A percentile compares a stretch with the other conserved stretches of the same genome.
phyloP scores from a whole-genome alignment of 2,888 invertebrate species.

The Kuschelorhynchus macadamiae region DNA sequence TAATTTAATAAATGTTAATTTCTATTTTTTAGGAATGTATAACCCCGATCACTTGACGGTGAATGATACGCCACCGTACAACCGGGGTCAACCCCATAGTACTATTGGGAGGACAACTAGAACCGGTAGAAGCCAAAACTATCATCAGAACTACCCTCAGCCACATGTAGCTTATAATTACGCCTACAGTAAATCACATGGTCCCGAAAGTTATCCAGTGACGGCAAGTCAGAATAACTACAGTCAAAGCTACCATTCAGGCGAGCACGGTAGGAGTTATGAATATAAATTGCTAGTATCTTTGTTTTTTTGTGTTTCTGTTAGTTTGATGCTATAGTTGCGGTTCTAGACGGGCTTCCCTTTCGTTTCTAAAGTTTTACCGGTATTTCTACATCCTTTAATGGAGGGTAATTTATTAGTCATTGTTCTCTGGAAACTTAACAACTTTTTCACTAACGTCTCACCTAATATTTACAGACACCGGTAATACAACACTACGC shows the following conservation, averaged over 20 bases:
- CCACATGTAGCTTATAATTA: conserved; percentile 66
- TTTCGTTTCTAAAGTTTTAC: not conserved
- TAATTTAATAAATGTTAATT: too few relatives aligned
- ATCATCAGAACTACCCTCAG: conserved; percentile 41
- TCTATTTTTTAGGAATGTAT: conserved; percentile 64
- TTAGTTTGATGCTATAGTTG: too few relatives aligned
- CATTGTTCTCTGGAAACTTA: too few relatives aligned
- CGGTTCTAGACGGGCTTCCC: too few relatives aligned
- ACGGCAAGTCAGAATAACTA: conserved; percentile 60
- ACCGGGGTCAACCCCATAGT: conserved; percentile 61
- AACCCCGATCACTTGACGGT: conserved; percentile 66
- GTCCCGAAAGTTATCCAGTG: conserved; percentile 60
- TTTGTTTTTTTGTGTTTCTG: too few relatives aligned
- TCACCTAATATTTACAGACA: too few relatives aligned
- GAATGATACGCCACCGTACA: conserved; percentile 63
- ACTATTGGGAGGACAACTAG: conserved; percentile 43
- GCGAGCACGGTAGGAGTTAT: conserved; percentile 33
- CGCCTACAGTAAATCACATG: conserved; percentile 72
- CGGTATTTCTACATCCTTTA: not conserved
- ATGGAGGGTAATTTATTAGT: too few relatives aligned
- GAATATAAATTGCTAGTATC: too few relatives aligned
- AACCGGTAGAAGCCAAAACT: conserved; percentile 27
- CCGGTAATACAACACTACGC: too few relatives aligned
- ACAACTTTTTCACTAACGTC: too few relatives aligned
- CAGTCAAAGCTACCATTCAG: conserved; percentile 61